A percentile compares a stretch with the other conserved stretches of the same genome.
These are phyloP conservation scores for Mythimna ferrago DNA, from an alignment of 2,888 invertebrate species.

Conservation along the genomic window DNA sequence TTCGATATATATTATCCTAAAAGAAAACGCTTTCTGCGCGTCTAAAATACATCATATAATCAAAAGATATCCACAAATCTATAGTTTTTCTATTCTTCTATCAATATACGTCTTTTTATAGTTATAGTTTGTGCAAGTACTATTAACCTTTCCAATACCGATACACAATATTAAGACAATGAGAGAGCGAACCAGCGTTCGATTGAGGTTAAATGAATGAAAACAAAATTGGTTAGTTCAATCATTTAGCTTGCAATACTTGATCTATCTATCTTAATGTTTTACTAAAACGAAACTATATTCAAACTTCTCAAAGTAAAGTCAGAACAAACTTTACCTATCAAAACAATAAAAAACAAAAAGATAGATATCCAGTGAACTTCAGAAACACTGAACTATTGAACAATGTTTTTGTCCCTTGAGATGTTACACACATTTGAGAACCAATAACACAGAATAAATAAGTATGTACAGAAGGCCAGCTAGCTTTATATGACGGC, in stretches of 20 bases:
- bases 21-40: no score
- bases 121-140: no score
- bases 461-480: constrained; percentile 2
- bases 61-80: no score
- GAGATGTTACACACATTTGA: constrained; percentile 34
- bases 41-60: no score
- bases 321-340: neutral
- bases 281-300: neutral
- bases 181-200: no score
- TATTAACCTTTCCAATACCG: no score
- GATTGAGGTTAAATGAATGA: no score
- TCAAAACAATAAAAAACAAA: constrained; percentile 18
- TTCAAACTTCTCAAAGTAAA: neutral
- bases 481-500: neutral
- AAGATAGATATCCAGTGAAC: constrained; percentile 3
- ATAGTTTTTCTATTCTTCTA: no score
- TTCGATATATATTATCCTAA: no score
- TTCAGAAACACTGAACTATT: constrained; percentile 19
- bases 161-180: no score
- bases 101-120: no score
- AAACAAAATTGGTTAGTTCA: neutral
- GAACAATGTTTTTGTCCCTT: constrained; percentile 15
- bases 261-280: neutral
- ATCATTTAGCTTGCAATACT: neutral
- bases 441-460: constrained; percentile 8